A percentile compares a stretch with the other conserved stretches of the same genome.
phyloP scores from a whole-genome alignment of 2,888 invertebrate species.

The Microctonus aethiopoides region DNA sequence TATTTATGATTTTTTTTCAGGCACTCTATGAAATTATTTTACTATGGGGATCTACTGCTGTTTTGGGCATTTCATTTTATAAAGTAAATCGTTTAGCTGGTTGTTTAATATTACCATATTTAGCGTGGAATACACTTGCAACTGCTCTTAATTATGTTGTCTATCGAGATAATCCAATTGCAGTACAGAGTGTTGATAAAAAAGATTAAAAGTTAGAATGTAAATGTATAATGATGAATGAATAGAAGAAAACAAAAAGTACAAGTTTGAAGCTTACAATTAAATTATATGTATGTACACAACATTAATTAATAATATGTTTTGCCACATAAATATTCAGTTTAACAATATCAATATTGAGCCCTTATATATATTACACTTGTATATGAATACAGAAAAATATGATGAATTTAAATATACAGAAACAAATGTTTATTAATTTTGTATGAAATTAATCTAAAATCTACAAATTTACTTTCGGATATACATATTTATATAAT shows the following conservation, averaged over 20 bases:
- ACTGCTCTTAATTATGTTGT: constrained; percentile 76
- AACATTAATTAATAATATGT: too few relatives aligned
- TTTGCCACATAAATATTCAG: too few relatives aligned
- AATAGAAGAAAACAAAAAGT: background rate
- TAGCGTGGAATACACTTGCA: constrained; percentile 80
- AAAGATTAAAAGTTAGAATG: constrained; percentile 45
- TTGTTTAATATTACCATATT: constrained; percentile 78
- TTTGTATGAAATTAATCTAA: background rate
- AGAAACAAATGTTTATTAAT: background rate
- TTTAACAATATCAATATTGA: too few relatives aligned
- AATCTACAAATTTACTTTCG: background rate
- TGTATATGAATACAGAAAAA: background rate
- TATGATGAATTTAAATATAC: background rate
- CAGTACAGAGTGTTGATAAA: constrained; percentile 53
- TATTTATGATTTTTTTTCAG: constrained; percentile 62
- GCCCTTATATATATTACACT: background rate
- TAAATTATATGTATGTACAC: too few relatives aligned
- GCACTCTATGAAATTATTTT: constrained; percentile 73
- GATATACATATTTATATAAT: background rate
- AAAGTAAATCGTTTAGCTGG: constrained; percentile 75
- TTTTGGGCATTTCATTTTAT: constrained; percentile 72
- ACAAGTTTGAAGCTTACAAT: too few relatives aligned
- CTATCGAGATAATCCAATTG: constrained; percentile 71
- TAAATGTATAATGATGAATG: background rate
- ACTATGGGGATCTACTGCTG: constrained; percentile 72